Evolutionary conservation across 1,140 invertebrate species (phyloP).

Genomic region (Atta colombica): DNA sequence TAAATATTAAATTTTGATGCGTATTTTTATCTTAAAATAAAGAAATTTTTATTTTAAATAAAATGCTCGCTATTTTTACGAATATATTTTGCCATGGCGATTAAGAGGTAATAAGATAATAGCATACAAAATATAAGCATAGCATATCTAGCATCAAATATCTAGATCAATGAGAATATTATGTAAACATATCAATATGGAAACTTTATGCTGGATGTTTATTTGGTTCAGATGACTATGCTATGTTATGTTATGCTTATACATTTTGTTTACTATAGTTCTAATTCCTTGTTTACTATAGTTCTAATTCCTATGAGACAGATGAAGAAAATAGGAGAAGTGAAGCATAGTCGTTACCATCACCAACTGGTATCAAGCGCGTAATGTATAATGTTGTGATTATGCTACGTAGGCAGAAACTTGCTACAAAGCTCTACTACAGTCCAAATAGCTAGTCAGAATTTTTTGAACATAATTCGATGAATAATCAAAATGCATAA

Average conservation of each 20-base stretch:
- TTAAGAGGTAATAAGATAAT: background rate
- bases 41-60: background rate
- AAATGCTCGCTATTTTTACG: background rate
- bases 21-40: background rate
- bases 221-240: too few relatives aligned
- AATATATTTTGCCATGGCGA: background rate
- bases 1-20: background rate
- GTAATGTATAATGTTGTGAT: slow-evolving; percentile 14
- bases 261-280: too few relatives aligned
- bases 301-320: slow-evolving; percentile 34
- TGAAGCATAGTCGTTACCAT: slow-evolving; percentile 53
- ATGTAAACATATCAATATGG: too few relatives aligned
- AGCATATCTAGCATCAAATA: too few relatives aligned
- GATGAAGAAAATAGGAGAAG: slow-evolving; percentile 63
- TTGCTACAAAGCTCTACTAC: slow-evolving; percentile 16
- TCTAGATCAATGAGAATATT: too few relatives aligned
- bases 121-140: too few relatives aligned
- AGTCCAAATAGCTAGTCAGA: background rate
- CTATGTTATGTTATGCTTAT: too few relatives aligned
- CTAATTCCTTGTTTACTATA: background rate
- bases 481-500: background rate
- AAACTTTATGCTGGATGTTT: too few relatives aligned
- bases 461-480: background rate
- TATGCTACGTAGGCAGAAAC: background rate
- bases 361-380: slow-evolving; percentile 36